Evolutionary conservation across 2,113 vertebrate species (phyloP).

Genomic region (Trogon surrucura): DNA sequence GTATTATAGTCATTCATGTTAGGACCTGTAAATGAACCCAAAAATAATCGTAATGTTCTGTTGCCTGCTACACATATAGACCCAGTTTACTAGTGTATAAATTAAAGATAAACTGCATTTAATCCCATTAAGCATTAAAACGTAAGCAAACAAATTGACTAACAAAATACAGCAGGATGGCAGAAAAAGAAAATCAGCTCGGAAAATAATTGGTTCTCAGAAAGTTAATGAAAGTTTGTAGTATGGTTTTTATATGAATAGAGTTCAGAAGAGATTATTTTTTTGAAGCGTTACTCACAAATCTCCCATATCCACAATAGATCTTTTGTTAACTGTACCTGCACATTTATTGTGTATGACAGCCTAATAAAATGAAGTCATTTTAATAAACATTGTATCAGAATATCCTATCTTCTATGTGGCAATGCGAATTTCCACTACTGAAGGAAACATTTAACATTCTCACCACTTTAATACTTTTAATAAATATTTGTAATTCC

Average conservation of each 20-base stretch:
- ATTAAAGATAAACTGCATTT: constrained; percentile 52
- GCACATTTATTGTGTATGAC: constrained; percentile 79
- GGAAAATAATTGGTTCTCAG: constrained; percentile 63
- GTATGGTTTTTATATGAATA: constrained; percentile 45
- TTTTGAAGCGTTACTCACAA: constrained; percentile 67
- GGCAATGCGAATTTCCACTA: constrained; percentile 74
- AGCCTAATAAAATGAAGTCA: constrained; percentile 83
- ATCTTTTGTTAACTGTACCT: constrained; percentile 77
- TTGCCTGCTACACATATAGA: not conserved
- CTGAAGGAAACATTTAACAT: constrained; percentile 84
- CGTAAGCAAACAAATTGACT: constrained; percentile 49
- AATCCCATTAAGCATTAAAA: constrained; percentile 55
- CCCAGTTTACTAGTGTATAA: not conserved
- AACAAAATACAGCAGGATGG: constrained; percentile 2
- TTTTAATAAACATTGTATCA: constrained; percentile 83
- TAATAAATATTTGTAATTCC: constrained; percentile 85
- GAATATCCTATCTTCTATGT: constrained; percentile 78
- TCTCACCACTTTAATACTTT: constrained; percentile 82
- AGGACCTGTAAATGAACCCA: constrained; percentile 45
- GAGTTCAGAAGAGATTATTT: constrained; percentile 62
- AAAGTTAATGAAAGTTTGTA: constrained; percentile 69
- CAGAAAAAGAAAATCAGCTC: constrained; percentile 47
- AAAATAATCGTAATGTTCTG: not conserved
- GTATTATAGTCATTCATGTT: not conserved
- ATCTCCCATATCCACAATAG: constrained; percentile 70